phyloP scores from a whole-genome alignment of 2,797 vertebrate species.

The Sternarchorhynchus goeldii region DNA sequence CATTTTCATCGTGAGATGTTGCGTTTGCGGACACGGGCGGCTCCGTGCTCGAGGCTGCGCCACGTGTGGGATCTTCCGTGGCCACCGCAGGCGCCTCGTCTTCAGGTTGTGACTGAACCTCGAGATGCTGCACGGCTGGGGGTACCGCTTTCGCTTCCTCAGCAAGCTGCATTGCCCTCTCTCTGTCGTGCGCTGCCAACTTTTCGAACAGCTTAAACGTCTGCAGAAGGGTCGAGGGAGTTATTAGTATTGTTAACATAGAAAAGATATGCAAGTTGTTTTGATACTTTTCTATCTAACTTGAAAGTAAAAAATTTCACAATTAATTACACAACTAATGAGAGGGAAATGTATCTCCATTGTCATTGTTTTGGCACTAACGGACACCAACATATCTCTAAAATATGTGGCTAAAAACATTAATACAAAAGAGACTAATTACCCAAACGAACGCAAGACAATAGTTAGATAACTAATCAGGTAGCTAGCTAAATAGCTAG shows the following conservation, averaged over 20 bases:
- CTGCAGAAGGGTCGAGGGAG: slow-evolving; percentile 66
- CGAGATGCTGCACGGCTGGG: slow-evolving; percentile 69
- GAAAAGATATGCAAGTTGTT: too few relatives aligned
- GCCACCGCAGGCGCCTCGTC: slow-evolving; percentile 61
- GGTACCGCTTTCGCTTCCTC: slow-evolving; percentile 59
- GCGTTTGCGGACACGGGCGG: background rate
- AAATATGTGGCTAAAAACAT: too few relatives aligned
- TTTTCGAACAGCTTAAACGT: slow-evolving; percentile 86
- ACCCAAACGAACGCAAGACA: too few relatives aligned
- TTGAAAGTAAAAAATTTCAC: too few relatives aligned
- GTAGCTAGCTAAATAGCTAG: too few relatives aligned
- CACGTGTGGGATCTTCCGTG: background rate
- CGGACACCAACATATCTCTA: too few relatives aligned
- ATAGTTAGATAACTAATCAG: too few relatives aligned
- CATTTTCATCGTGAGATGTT: slow-evolving; percentile 10
- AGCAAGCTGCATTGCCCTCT: slow-evolving; percentile 75
- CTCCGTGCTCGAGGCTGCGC: slow-evolving; percentile 37
- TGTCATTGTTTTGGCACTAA: too few relatives aligned
- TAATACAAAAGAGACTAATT: too few relatives aligned
- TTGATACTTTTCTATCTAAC: too few relatives aligned
- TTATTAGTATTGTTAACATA: background rate
- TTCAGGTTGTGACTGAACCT: slow-evolving; percentile 68
- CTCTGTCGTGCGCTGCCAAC: slow-evolving; percentile 84
- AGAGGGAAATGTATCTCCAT: too few relatives aligned
- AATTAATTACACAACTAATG: too few relatives aligned